Evolutionary conservation across 2,888 invertebrate species (phyloP).

Genomic region (Onthophagus sagittarius): DNA sequence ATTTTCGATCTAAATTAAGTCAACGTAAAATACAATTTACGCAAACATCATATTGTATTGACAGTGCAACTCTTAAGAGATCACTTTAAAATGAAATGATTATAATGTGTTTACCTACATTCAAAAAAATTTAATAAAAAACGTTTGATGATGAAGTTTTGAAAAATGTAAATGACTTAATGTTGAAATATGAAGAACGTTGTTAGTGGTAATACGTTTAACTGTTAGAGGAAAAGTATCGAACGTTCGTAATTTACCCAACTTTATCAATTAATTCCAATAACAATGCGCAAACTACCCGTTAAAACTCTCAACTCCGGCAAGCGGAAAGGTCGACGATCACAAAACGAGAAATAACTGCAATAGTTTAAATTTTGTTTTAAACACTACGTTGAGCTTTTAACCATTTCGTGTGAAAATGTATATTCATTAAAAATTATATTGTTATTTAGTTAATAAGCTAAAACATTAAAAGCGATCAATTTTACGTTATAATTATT

Average conservation of each 20-base stretch:
- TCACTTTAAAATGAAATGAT: no score
- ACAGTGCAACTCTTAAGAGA: no score
- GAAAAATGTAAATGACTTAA: not conserved
- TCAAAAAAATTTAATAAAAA: no score
- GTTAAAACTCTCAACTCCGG: not conserved
- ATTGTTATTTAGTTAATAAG: no score
- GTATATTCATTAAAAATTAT: not conserved
- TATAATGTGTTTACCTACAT: no score
- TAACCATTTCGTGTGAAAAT: not conserved
- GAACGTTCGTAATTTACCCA: not conserved
- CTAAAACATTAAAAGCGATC: not conserved
- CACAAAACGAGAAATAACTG: not conserved
- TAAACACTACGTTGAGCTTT: not conserved
- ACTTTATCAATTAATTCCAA: not conserved
- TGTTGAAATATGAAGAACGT: no score
- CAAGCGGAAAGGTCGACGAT: not conserved
- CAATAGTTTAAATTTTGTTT: not conserved
- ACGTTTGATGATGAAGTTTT: not conserved
- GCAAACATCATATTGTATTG: no score
- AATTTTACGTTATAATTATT: not conserved
- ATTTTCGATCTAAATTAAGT: no score
- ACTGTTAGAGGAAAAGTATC: not conserved
- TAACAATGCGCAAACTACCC: not conserved
- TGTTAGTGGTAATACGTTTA: not conserved
- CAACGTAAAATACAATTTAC: no score